Evolutionary conservation across 2,888 invertebrate species (phyloP).

Genomic region (Allophyes oxyacanthae): DNA sequence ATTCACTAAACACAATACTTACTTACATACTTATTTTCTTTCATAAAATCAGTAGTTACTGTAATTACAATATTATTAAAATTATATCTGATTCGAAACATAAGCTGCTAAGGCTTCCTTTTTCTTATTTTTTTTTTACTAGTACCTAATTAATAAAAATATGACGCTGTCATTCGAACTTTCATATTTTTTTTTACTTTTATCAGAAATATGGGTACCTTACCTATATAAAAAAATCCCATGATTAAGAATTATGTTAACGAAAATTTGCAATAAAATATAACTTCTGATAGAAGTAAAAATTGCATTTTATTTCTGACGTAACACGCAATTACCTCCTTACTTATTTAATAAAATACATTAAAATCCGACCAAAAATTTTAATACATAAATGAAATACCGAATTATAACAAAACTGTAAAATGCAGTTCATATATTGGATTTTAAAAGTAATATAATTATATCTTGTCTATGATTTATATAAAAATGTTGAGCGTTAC

Average conservation of each 20-base stretch:
- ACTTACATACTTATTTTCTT: conserved; percentile 19
- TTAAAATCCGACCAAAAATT: conserved; percentile 32
- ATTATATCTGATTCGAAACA: conserved; percentile 23
- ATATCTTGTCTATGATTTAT: too few relatives aligned
- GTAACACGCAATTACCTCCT: conserved; percentile 25
- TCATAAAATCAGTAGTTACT: conserved; percentile 35
- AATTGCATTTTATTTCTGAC: conserved; percentile 30
- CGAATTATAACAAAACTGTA: too few relatives aligned
- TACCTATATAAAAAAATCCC: too few relatives aligned
- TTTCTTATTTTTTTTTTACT: conserved; percentile 5
- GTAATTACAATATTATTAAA: conserved; percentile 28
- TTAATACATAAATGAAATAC: neutral
- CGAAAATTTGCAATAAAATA: too few relatives aligned
- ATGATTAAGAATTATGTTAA: neutral
- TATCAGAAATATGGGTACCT: conserved; percentile 26
- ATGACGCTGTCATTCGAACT: conserved; percentile 30
- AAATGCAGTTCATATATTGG: too few relatives aligned
- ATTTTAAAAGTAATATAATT: too few relatives aligned
- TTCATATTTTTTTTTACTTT: conserved; percentile 28
- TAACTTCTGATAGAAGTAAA: conserved; percentile 30
- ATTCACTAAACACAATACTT: conserved; percentile 18
- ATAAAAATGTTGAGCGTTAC: too few relatives aligned
- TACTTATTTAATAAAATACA: conserved; percentile 32
- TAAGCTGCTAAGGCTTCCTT: conserved; percentile 31
- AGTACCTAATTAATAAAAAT: conserved; percentile 13